Evolutionary conservation across 2,113 vertebrate species (phyloP).

Genomic region (Antidorcas marsupialis): DNA sequence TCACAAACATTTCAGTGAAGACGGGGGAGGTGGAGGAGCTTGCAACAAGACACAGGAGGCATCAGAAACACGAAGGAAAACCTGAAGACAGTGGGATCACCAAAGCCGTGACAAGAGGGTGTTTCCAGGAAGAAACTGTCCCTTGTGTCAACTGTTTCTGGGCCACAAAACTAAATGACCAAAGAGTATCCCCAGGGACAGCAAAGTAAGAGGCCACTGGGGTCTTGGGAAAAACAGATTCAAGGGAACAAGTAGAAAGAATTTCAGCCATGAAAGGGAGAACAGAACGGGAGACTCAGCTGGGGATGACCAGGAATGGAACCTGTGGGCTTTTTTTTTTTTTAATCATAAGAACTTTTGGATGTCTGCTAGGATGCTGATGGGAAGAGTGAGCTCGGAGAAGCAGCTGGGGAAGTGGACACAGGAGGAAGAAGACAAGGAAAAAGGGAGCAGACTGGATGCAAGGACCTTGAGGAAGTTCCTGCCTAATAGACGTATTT

Average conservation of each 20-base stretch:
- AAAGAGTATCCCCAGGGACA: not conserved
- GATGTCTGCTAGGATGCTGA: not conserved
- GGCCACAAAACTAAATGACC: not conserved
- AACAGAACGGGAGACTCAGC: not conserved
- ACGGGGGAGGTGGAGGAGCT: not conserved
- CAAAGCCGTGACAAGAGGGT: not conserved
- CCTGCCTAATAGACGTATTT: not conserved
- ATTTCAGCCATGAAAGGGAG: not conserved
- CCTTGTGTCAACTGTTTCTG: not conserved
- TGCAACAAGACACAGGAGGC: not conserved
- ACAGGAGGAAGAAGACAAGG: not conserved
- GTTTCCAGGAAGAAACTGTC: not conserved
- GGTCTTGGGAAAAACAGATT: not conserved
- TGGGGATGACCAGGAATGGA: not conserved
- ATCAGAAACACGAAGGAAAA: not conserved
- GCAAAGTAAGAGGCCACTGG: not conserved
- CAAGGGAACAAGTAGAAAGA: not conserved
- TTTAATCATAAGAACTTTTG: not conserved
- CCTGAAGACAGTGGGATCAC: not conserved
- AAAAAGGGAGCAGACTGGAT: not conserved
- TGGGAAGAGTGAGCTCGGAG: not conserved
- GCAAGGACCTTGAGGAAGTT: not conserved
- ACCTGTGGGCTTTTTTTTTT: not conserved
- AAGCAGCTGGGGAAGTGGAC: not conserved
- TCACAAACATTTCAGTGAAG: not conserved